Evolutionary conservation across 1,140 invertebrate species (phyloP), one percentile per base, ranked within the genome.

Genomic region (Bombus pascuorum): DNA sequence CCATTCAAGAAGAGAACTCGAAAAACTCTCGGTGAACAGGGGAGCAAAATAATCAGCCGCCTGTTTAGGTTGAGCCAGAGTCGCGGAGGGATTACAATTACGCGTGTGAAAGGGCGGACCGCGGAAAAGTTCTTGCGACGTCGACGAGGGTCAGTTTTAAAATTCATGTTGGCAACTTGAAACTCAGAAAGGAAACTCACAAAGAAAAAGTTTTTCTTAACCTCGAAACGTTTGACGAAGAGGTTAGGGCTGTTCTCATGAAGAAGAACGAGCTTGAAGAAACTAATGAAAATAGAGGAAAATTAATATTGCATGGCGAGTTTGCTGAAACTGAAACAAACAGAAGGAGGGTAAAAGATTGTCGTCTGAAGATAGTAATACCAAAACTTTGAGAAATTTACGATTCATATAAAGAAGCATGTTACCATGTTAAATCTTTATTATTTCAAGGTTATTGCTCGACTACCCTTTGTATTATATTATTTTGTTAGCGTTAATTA

Each of bases 211-310:
- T 80, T 80, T 70, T 53, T 39, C 78, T 68, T 80, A 80, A 79
- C 77, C 65, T 68, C 39, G 65, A 68, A 68, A 70, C 65, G 42
- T 70, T 80, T 70, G 65, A 80, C 65, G 44, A 80, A 80, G 65
- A 80, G 42, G 44, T n/a, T 32, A 22, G 3, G 15, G 25, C 65
- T 9, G 15, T 53, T 28, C 65, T 37, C 65, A 25, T 5, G 25
- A 53, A 53, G 42, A 47, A 15, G 32, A 68, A 34, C 32, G 12
- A n/a, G 42, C 42, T 13, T 39, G 53, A 37, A 3, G 15, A 25
- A 77, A 77, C 37, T 65, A 77, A 77, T 77, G 57, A 77, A 77
- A 77, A 42, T 77, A 77, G 28, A 62, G 37, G 75, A 77, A 28
- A 62, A 77, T 77, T 77, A 77, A 77, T 77, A 77, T 77, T 42